Percentiles rank a stretch among this genome's conserved stretches.
These are phyloP conservation scores for Phyllopteryx taeniolatus DNA, from an alignment of 2,113 vertebrate genomes.

Conservation along the genomic window DNA sequence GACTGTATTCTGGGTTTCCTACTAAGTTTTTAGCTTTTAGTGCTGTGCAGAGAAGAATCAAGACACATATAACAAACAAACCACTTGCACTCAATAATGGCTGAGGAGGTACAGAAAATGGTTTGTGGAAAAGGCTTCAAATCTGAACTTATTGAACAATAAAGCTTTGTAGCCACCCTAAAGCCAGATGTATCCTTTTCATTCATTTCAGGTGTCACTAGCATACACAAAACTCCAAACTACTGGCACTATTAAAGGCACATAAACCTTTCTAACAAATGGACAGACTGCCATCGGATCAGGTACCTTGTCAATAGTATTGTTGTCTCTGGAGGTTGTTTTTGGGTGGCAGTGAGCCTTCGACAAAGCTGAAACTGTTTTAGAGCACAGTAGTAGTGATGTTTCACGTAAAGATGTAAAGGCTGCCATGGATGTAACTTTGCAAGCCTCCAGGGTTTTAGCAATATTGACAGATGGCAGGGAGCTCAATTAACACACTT, in stretches of 20 bases:
- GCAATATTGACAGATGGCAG: constrained; percentile 70
- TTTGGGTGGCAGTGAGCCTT: constrained; percentile 56
- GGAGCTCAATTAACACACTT: constrained; percentile 36
- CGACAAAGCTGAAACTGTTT: constrained; percentile 35
- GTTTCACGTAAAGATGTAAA: constrained; percentile 54
- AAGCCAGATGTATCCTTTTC: neutral
- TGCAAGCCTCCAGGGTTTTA: constrained; percentile 61
- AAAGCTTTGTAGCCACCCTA: neutral
- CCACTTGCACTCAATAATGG: constrained; percentile 46
- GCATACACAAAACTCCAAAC: neutral
- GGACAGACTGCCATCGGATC: constrained; percentile 41
- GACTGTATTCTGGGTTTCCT: neutral
- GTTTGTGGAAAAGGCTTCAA: neutral
- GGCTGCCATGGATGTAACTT: constrained; percentile 57
- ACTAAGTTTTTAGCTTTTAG: constrained; percentile 19
- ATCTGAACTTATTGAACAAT: neutral
- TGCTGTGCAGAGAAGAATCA: constrained; percentile 23
- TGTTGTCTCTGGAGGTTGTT: constrained; percentile 40
- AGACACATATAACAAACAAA: constrained; percentile 44
- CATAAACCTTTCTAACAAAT: constrained; percentile 18
- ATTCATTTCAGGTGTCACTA: neutral
- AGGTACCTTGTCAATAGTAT: constrained; percentile 49
- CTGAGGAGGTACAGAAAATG: constrained; percentile 34
- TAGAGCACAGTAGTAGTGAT: constrained; percentile 51
- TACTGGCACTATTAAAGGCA: neutral